Percentiles rank a stretch among this genome's conserved stretches.
These are phyloP conservation scores for Odontamblyopus lacepedii DNA, from an alignment of 2,797 vertebrate species.

Conservation along the genomic window DNA sequence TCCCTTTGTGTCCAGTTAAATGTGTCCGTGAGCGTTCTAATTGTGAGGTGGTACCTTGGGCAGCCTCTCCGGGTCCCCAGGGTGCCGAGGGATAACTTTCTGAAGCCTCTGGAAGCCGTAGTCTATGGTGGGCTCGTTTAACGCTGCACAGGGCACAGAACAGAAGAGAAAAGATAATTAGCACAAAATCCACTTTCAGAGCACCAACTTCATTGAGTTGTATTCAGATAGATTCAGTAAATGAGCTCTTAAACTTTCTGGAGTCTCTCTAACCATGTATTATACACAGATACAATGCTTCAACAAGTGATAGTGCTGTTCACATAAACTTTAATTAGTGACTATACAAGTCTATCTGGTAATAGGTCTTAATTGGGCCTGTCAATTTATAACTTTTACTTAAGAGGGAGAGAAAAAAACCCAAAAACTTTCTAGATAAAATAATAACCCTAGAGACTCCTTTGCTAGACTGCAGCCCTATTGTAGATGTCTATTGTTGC, in stretches of 20 bases:
- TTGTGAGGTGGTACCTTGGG: slow-evolving; percentile 84
- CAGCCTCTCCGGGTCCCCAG: slow-evolving; percentile 94
- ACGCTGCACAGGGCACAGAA: slow-evolving; percentile 72
- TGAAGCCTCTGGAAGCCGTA: slow-evolving; percentile 98
- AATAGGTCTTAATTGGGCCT: slow-evolving; percentile 12
- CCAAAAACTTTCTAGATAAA: neutral
- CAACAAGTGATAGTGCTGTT: slow-evolving; percentile 5
- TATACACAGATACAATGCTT: neutral
- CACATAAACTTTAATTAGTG: slow-evolving; percentile 15
- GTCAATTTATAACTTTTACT: slow-evolving; percentile 8
- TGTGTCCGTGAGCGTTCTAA: neutral
- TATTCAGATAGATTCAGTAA: slow-evolving; percentile 9
- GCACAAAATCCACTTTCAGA: slow-evolving; percentile 10
- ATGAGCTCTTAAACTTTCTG: slow-evolving; percentile 12
- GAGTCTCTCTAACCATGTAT: slow-evolving; percentile 9
- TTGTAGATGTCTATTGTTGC: neutral
- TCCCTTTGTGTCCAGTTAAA: slow-evolving; percentile 8
- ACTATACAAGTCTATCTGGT: slow-evolving; percentile 8
- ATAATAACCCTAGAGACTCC: neutral
- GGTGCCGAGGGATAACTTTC: slow-evolving; percentile 97
- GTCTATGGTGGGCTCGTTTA: slow-evolving; percentile 98
- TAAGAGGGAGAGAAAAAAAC: neutral
- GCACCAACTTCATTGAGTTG: slow-evolving; percentile 2
- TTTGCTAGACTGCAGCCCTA: neutral
- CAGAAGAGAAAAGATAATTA: slow-evolving; percentile 22